These are phyloP conservation scores for Zingel zingel DNA, from an alignment of 2,113 vertebrate species.

Conservation along the genomic window DNA sequence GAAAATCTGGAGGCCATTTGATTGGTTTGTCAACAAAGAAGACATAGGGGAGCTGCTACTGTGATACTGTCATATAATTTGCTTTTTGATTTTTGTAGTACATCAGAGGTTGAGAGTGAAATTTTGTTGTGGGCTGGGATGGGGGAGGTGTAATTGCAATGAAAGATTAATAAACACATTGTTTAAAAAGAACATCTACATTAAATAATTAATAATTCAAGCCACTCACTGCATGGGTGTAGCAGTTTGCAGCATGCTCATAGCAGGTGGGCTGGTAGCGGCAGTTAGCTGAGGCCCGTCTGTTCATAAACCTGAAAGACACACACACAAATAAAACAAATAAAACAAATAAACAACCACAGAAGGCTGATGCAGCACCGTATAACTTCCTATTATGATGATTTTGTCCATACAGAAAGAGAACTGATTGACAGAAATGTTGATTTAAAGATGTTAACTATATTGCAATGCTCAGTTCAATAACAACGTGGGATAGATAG, in stretches of 20 bases:
- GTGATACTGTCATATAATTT: too few relatives aligned
- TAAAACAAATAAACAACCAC: neutral
- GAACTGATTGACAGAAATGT: neutral
- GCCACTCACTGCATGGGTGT: conserved; percentile 94
- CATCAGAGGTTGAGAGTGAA: too few relatives aligned
- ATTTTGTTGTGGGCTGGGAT: too few relatives aligned
- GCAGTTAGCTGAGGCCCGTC: conserved; percentile 93
- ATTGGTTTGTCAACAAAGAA: too few relatives aligned
- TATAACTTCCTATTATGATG: neutral
- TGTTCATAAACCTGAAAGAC: conserved; percentile 96
- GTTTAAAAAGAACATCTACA: neutral
- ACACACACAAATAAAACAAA: neutral
- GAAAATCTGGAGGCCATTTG: too few relatives aligned
- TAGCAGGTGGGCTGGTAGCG: conserved; percentile 98
- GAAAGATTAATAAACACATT: too few relatives aligned
- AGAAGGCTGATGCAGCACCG: neutral
- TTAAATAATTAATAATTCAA: neutral
- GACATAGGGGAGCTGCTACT: too few relatives aligned
- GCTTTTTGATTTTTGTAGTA: too few relatives aligned
- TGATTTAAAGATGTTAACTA: neutral
- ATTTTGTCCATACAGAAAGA: neutral
- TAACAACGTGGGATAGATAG: neutral
- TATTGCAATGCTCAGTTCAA: neutral
- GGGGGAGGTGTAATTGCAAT: too few relatives aligned
- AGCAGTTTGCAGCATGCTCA: conserved; percentile 98